These are phyloP conservation scores for Brachynemurus nebulosus DNA, from an alignment of 2,888 invertebrate species.

Conservation along the genomic window DNA sequence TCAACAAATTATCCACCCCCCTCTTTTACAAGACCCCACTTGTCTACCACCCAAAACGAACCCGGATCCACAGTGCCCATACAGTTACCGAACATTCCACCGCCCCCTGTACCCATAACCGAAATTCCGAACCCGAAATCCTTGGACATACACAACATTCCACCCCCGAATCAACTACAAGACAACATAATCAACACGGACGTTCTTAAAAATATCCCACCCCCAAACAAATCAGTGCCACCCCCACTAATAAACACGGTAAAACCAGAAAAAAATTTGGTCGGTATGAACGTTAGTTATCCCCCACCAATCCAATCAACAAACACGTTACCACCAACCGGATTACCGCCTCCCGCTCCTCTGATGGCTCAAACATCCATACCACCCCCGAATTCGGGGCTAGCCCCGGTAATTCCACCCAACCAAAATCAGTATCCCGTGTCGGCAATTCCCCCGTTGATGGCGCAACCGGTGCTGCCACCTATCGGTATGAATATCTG, in stretches of 20 bases:
- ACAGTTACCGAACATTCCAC: conserved; percentile 45
- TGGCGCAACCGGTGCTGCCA: conserved; percentile 31
- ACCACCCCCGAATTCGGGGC: conserved; percentile 13
- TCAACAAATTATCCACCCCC: conserved; percentile 17
- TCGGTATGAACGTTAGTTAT: conserved; percentile 22
- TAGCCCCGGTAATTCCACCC: conserved; percentile 5
- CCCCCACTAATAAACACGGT: conserved; percentile 27
- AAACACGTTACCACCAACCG: conserved; percentile 15
- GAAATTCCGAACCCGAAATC: conserved; percentile 48
- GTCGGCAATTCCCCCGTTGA: conserved; percentile 28
- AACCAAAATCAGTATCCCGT: conserved; percentile 8
- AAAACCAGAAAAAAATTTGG: conserved; percentile 7
- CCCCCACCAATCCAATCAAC: conserved; percentile 19
- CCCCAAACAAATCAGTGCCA: conserved; percentile 31
- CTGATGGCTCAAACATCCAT: conserved; percentile 12
- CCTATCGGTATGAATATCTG: conserved; percentile 24
- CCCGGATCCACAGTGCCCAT: conserved; percentile 32
- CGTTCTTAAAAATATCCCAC: conserved; percentile 32
- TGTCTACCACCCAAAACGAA: conserved; percentile 22
- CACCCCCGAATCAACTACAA: conserved; percentile 28
- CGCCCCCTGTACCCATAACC: conserved; percentile 43
- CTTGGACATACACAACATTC: conserved; percentile 41
- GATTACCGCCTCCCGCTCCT: conserved; percentile 21
- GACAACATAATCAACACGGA: conserved; percentile 23
- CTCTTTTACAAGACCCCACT: conserved; percentile 23